Evolutionary conservation across 2,888 invertebrate species (phyloP).

Genomic region (Oscheius sp.): DNA sequence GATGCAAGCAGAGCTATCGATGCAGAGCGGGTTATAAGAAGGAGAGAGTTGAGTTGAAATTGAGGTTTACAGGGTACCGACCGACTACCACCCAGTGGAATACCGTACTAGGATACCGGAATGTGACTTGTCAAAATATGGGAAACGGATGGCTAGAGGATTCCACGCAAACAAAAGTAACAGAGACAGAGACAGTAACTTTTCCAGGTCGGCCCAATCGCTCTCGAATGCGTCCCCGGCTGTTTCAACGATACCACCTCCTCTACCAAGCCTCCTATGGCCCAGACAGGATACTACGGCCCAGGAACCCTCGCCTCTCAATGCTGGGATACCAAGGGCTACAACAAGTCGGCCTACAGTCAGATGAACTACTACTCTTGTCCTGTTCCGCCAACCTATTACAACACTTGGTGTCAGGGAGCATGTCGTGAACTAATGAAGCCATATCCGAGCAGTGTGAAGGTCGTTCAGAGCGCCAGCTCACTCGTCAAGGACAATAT

Average conservation of each 20-base stretch:
- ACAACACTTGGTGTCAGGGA: not conserved
- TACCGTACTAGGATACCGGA: not conserved
- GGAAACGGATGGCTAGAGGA: not conserved
- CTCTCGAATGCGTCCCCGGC: no score
- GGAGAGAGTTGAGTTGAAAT: no score
- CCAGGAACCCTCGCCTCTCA: no score
- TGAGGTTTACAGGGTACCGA: no score
- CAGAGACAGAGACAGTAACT: not conserved
- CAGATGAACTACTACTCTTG: conserved; percentile 12
- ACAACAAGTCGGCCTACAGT: no score
- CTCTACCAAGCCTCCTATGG: no score
- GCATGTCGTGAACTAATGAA: conserved; percentile 3
- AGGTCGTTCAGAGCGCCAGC: no score
- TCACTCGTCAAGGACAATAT: no score
- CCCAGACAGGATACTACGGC: no score
- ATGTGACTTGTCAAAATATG: not conserved
- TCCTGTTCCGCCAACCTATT: not conserved
- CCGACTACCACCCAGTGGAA: not conserved
- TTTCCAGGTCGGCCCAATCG: no score
- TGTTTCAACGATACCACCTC: no score
- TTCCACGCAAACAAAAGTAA: not conserved
- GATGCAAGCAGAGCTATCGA: not conserved
- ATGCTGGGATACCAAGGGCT: no score
- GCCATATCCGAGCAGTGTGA: not conserved
- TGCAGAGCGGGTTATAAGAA: not conserved